phyloP scores from a whole-genome alignment of 2,113 vertebrate genomes.

The Hydrochoerus hydrochaeris region DNA sequence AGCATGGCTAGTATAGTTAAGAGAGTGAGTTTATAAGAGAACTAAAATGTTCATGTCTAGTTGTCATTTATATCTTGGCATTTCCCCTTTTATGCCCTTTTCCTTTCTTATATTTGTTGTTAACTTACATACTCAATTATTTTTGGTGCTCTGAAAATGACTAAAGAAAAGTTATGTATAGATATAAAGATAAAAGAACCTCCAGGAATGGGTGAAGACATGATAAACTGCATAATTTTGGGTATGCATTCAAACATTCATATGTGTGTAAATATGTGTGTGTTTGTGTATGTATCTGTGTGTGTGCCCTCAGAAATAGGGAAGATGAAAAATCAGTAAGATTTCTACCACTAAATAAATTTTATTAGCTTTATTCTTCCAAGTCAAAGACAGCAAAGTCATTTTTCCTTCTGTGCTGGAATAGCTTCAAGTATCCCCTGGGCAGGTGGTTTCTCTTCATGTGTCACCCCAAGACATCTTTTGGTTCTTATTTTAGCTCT shows the following conservation, averaged over 20 bases:
- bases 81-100: constrained; percentile 38
- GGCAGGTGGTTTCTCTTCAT: not conserved
- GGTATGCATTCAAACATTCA: not conserved
- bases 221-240: not conserved
- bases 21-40: constrained; percentile 28
- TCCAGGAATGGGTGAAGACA: not conserved
- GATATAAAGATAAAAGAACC: constrained; percentile 33
- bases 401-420: not conserved
- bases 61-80: constrained; percentile 41
- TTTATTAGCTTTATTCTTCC: not conserved
- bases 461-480: not conserved
- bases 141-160: constrained; percentile 49
- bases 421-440: not conserved
- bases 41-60: not conserved
- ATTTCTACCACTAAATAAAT: not conserved
- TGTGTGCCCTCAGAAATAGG: not conserved
- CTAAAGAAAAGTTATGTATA: constrained; percentile 26
- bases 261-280: not conserved
- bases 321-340: not conserved
- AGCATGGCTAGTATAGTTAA: not conserved
- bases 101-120: not conserved
- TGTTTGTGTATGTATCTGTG: not conserved
- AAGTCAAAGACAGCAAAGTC: not conserved
- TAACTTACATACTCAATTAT: constrained; percentile 20
- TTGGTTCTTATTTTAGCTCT: not conserved